A percentile compares a stretch with the other conserved stretches of the same genome.
Conservation (phyloP, 2,888 invertebrate species). For the Fabriciana adippe region DNA sequence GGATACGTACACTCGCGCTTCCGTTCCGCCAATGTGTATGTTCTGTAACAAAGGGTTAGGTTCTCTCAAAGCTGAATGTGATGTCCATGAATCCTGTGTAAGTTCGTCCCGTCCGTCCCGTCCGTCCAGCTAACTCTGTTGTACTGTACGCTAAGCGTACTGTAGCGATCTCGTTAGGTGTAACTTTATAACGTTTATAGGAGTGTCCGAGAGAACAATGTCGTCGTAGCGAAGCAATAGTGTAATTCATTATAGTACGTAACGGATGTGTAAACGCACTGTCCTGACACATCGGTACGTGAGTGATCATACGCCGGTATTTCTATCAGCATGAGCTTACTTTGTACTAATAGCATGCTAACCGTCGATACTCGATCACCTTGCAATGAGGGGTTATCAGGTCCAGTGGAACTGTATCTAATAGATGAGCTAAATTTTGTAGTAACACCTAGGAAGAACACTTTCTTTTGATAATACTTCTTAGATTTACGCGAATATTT, state of each 20-base stretch:
- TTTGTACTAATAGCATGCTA: slow-evolving; percentile 60
- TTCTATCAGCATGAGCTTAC: slow-evolving; percentile 55
- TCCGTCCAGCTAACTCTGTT: not conserved
- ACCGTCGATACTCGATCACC: slow-evolving; percentile 21
- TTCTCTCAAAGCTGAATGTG: not conserved
- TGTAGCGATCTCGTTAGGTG: not conserved
- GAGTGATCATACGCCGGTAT: slow-evolving; percentile 79
- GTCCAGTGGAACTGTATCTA: not conserved
- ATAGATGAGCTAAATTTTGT: slow-evolving; percentile 3
- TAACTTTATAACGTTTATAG: slow-evolving; percentile 16
- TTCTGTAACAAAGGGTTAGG: not conserved
- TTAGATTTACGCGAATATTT: no score
- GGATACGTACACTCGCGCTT: not conserved
- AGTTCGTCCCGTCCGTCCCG: not conserved
- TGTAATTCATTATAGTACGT: not conserved
- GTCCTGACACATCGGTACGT: slow-evolving; percentile 43
- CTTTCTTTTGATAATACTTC: no score
- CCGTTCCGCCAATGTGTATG: no score
- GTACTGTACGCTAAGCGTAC: not conserved
- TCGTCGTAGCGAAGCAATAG: not conserved
- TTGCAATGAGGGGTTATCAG: slow-evolving; percentile 2
- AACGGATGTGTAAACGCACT: slow-evolving; percentile 17
- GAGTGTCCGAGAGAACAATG: slow-evolving; percentile 3
- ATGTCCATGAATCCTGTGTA: no score
- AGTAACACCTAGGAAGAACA: not conserved